Base-by-base conservation (phyloP, 2,113 vertebrate genomes). In the Origma solitaria region DNA sequence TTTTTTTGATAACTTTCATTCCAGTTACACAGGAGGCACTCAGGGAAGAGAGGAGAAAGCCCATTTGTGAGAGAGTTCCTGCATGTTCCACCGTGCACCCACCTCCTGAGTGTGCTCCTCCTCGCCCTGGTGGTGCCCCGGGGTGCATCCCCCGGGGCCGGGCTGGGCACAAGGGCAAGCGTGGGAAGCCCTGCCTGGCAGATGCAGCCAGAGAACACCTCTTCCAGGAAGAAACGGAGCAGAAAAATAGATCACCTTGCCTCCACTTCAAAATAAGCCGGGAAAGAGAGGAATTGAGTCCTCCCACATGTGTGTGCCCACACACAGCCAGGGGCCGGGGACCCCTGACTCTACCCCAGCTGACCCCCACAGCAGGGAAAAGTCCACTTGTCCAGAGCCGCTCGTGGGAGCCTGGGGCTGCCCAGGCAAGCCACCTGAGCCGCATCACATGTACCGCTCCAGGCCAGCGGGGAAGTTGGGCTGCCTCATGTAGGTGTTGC, bases 381-480 rank as follows among this genome's bases (percentile, higher is more conserved):
- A 37, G 85, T 57, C 84, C 15, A 0, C 8, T 2, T 22, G 82
- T 80, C 69, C 87, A 42, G 54, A 86, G 68, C 45, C 57, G 37
- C 64, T 40, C 0, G 0, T 28, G 25, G 37, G 54, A 91, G 35
- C 71, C 72, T 16, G 65, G 42, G 4, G 27, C 14, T 23, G 42
- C 40, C 37, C 54, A 19, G n/a, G 21, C 62, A 10, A 82, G 37
- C 13, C 20, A 21, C 13, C 15, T 3, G 1, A 2, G 11, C 15
- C 13, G 33, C 71, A 97, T 97, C 97, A 99, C 98, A 99, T 98
- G 92, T 99, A 99, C 28, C 99, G 98, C 95, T 99, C 99, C 62
- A 99, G 91, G 40, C 99, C 98, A 1, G 98, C 73, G 1, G 98
- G 95, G 94, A 98, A 99, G 96, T 97, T 98, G 64, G 98, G 97